phyloP scores from a whole-genome alignment of 1,140 invertebrate species.

The Brachionus rotundiformis region DNA sequence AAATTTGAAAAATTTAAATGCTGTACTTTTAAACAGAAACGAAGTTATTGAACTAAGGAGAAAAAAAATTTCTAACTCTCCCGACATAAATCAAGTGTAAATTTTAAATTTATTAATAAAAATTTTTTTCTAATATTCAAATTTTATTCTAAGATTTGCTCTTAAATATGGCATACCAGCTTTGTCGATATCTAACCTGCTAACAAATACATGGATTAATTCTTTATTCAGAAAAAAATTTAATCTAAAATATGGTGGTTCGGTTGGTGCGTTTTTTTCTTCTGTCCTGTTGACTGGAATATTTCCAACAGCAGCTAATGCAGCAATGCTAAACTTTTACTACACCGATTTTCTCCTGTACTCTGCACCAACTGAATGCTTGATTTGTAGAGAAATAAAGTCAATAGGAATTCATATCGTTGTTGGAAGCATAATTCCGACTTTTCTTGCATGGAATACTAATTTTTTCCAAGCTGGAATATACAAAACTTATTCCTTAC shows the following conservation, averaged over 20 bases:
- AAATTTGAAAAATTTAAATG: background rate
- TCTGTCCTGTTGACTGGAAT: background rate
- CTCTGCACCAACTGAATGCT: background rate
- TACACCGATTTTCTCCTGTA: background rate
- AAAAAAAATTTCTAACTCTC: background rate
- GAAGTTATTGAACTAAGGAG: background rate
- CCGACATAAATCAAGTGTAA: background rate
- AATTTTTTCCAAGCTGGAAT: conserved; percentile 46
- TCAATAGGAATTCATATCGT: conserved; percentile 16
- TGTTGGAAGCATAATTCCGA: conserved; percentile 36
- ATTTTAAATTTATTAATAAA: background rate
- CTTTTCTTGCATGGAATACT: conserved; percentile 13
- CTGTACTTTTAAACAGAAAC: background rate
- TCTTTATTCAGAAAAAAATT: conserved; percentile 15
- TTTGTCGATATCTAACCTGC: conserved; percentile 1
- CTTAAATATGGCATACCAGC: conserved; percentile 31
- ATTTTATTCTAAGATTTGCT: background rate
- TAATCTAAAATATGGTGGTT: background rate
- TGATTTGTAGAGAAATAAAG: conserved; percentile 44
- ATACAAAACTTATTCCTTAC: conserved; percentile 18
- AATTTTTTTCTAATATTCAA: background rate
- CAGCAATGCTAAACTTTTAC: background rate
- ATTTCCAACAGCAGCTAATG: conserved; percentile 21
- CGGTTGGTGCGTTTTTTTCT: background rate
- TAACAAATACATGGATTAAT: conserved; percentile 35